Conservation (phyloP, 2,113 vertebrate species). For the Hepsetus odoe region DNA sequence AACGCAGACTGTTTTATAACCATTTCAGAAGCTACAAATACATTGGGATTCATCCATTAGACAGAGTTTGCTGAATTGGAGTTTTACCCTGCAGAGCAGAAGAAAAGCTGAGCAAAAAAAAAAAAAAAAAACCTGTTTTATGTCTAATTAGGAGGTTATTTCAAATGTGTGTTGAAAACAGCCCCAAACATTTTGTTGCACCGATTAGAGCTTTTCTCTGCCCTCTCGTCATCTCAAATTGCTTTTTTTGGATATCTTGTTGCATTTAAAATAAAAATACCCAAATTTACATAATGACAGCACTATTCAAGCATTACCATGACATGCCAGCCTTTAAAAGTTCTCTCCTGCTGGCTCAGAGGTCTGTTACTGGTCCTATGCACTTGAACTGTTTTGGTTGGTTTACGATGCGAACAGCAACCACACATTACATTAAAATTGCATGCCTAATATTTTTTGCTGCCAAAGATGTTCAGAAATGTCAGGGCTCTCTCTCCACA, state of each 20-base stretch:
- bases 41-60: background rate
- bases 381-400: background rate
- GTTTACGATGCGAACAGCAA: too few species aligned
- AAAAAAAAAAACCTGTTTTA: background rate
- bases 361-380: too few species aligned
- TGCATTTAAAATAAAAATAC: background rate
- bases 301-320: background rate
- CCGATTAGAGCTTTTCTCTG: background rate
- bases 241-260: background rate
- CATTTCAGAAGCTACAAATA: background rate
- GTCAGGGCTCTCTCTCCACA: too few species aligned
- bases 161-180: background rate
- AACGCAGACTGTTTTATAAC: background rate
- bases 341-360: too few species aligned
- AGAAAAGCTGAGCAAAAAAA: background rate
- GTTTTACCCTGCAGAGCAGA: background rate
- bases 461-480: too few species aligned
- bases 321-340: background rate
- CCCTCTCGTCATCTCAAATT: background rate
- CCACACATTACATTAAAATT: too few species aligned
- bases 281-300: constrained; percentile 6
- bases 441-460: too few species aligned
- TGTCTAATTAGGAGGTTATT: background rate
- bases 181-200: background rate
- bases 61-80: background rate